phyloP scores from a whole-genome alignment of 2,797 vertebrate genomes.

The Choloepus didactylus region DNA sequence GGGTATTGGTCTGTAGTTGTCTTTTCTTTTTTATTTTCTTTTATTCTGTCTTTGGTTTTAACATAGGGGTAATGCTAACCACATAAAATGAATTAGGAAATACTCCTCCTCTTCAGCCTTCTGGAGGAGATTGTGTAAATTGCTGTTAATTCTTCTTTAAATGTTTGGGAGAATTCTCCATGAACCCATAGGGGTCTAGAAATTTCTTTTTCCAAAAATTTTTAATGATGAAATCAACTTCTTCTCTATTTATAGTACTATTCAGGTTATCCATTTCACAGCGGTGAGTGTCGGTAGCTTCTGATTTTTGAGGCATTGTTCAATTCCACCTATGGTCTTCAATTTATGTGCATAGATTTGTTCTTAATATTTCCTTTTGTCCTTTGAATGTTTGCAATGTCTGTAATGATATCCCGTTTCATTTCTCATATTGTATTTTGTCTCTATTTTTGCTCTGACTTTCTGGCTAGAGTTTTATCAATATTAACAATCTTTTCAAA shows the following conservation, averaged over 20 bases:
- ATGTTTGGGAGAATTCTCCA: no score
- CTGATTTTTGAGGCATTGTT: neutral
- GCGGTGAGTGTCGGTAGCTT: neutral
- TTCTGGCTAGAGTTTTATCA: neutral
- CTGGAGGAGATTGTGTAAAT: no score
- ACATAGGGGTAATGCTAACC: no score
- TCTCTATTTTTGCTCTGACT: neutral
- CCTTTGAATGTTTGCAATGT: neutral
- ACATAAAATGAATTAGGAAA: no score
- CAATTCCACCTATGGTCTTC: neutral
- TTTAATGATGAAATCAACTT: neutral
- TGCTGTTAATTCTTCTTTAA: no score
- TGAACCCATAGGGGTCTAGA: neutral
- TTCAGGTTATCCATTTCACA: neutral
- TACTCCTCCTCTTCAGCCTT: no score
- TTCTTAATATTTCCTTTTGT: neutral
- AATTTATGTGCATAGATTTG: neutral
- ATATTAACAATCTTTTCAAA: no score
- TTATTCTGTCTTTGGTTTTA: no score
- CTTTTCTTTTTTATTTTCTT: no score
- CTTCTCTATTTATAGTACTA: neutral
- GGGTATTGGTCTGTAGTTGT: no score
- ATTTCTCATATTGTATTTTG: neutral
- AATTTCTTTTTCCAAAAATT: neutral
- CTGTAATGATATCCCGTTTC: neutral